These are phyloP conservation scores for Enteromius fasciolatus DNA, from an alignment of 2,797 vertebrate species.

Conservation along the genomic window DNA sequence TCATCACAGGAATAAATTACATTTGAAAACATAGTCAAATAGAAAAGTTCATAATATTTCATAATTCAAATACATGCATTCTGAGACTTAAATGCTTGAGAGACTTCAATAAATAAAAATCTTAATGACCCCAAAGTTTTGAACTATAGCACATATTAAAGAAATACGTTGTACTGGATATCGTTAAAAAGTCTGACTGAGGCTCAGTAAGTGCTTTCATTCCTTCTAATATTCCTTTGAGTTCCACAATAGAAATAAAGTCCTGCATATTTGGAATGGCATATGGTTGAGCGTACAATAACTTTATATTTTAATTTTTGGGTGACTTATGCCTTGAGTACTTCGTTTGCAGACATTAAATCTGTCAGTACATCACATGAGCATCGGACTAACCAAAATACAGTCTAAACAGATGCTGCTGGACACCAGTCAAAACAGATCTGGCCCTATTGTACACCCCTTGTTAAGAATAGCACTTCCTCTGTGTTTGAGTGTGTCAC, in stretches of 20 bases:
- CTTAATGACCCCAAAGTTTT: background rate
- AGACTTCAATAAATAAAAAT: background rate
- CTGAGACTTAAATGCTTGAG: background rate
- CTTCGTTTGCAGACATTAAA: slow-evolving; percentile 7
- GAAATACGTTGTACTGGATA: too few relatives aligned
- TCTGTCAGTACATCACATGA: slow-evolving; percentile 28
- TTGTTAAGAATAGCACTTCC: slow-evolving; percentile 70
- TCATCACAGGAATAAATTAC: background rate
- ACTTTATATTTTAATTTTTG: background rate
- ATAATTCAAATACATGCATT: background rate
- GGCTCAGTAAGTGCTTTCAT: too few relatives aligned
- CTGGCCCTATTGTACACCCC: slow-evolving; percentile 55
- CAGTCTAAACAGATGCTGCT: slow-evolving; percentile 27
- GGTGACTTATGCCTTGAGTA: background rate
- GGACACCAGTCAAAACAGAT: slow-evolving; percentile 53
- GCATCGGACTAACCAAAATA: slow-evolving; percentile 29
- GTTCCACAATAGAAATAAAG: background rate
- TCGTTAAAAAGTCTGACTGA: background rate
- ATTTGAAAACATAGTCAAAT: background rate
- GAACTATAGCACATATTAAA: background rate
- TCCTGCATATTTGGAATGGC: too few relatives aligned
- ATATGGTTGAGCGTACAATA: background rate
- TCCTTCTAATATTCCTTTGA: too few relatives aligned
- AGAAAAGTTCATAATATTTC: background rate
- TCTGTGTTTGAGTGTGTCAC: slow-evolving; percentile 59